Base-by-base conservation (phyloP, 2,113 vertebrate species). In the Shinisaurus crocodilurus region DNA sequence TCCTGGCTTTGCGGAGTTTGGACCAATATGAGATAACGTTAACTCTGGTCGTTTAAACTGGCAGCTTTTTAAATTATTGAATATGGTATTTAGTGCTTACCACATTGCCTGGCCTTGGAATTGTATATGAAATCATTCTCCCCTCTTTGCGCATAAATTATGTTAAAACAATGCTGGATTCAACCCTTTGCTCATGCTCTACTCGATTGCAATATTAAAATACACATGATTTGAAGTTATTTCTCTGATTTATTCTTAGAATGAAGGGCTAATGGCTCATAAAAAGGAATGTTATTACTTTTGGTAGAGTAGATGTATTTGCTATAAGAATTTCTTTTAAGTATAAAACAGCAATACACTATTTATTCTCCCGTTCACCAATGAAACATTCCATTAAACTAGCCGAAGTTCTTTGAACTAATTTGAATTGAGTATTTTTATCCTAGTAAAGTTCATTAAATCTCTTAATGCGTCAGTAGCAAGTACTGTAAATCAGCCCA, bases 391-490 rank as follows among this genome's bases (percentile, higher is more conserved):
- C 82, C 25, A 88, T 90, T 94, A 90, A 84, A 80, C 70, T 60
- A 94, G 75, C 79, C 89, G 87, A 92, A 63, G 74, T 82, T 91
- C 90, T 90, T 70, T 75, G 79, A 91, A 91, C 67, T 82, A 91
- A 86, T 87, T 91, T 91, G 32, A 88, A 93, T 89, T 93, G 89
- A 91, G 89, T 87, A 93, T 94, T 93, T 95, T 96, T 85, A 94
- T 90, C 79, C 69, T 90, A 86, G 75, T 93, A 86, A 96, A 92
- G 94, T 79, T 96, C 37, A 84, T 93, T 94, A 87, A 96, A 92
- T 94, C 70, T 96, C 43, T 85, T 92, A 94, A 92, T 92, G 69
- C 76, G 89, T 94, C 88, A 93, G 90, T 94, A 93, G 32, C 81
- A 94, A 88, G 91, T 91, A 89, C 43, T 87, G 45, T 93, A 92